Conservation (phyloP, 2,797 vertebrate species). For the Arnoldichthys spilopterus region DNA sequence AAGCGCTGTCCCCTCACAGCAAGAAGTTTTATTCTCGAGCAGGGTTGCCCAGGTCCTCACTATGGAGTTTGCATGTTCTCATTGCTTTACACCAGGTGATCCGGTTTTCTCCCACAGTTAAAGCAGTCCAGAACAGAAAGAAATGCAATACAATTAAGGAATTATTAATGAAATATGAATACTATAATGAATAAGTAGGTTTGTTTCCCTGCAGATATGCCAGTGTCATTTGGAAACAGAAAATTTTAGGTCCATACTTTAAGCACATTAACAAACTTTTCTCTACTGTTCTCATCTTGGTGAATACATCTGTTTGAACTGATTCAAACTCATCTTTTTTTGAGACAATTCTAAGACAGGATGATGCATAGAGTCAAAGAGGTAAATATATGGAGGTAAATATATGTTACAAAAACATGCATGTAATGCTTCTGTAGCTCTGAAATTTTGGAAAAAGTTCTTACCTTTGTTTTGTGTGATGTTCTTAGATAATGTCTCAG, state of each 20-base stretch:
- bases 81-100: too few species aligned
- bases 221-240: too few species aligned
- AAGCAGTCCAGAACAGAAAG: neutral
- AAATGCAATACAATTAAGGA: neutral
- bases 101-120: too few species aligned
- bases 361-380: neutral
- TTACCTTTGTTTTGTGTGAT: constrained; percentile 42
- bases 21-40: too few species aligned
- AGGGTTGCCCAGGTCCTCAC: too few species aligned
- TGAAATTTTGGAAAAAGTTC: neutral
- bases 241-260: too few species aligned
- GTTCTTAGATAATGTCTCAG: constrained; percentile 79
- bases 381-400: neutral
- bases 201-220: too few species aligned
- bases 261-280: neutral
- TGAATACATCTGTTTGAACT: neutral
- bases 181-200: neutral
- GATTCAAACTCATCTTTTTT: neutral
- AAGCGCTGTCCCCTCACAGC: too few species aligned
- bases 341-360: neutral
- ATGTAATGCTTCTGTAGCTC: neutral
- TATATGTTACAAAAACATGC: neutral
- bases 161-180: neutral
- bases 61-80: too few species aligned
- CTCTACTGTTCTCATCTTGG: neutral